A percentile compares a stretch with the other conserved stretches of the same genome.
These are phyloP conservation scores for Alviniconcha marisindica DNA, from an alignment of 1,140 invertebrate species.

Conservation along the genomic window DNA sequence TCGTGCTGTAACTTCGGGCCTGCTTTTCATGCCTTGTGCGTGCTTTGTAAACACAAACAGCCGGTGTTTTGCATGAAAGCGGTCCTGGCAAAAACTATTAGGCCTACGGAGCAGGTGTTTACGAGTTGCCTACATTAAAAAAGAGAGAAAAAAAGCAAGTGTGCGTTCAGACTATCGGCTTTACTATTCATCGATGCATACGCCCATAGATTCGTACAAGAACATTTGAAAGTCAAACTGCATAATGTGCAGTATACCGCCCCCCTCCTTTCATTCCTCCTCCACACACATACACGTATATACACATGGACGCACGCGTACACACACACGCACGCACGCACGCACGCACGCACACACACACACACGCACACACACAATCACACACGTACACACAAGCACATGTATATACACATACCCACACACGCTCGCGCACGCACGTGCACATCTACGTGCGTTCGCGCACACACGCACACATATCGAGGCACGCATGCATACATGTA, in stretches of 20 bases:
- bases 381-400: neutral
- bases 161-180: no score
- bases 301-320: no score
- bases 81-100: no score
- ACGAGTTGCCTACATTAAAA: no score
- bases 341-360: neutral
- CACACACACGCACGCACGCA: slow-evolving; percentile 3
- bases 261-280: neutral
- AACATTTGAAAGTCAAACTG: neutral
- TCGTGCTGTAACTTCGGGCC: no score
- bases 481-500: neutral
- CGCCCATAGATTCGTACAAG: neutral
- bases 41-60: no score
- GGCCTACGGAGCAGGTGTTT: no score
- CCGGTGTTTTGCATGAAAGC: no score
- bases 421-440: neutral
- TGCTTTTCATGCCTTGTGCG: no score
- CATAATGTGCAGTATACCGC: neutral
- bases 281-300: neutral
- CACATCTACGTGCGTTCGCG: neutral
- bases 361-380: neutral
- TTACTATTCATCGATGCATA: no score
- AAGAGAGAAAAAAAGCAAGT: no score
- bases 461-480: neutral
- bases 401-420: neutral